Evolutionary conservation across 2,797 vertebrate species (phyloP).

Genomic region (Brachyrhaphis roseni): DNA sequence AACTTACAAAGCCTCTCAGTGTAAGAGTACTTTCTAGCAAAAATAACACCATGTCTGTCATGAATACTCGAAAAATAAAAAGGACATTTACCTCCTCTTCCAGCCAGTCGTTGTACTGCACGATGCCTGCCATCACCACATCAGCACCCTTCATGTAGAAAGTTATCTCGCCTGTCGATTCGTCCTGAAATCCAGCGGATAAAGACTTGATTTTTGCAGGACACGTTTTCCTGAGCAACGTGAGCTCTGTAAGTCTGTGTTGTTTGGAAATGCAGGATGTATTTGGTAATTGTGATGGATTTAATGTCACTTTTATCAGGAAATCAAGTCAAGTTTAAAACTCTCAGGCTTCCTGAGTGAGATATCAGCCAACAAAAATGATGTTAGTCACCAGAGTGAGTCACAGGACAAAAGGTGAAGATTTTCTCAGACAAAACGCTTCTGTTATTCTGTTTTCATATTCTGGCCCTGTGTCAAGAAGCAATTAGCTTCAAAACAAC

Average conservation of each 20-base stretch:
- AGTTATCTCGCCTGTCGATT: conserved; percentile 94
- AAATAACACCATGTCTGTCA: background rate
- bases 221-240: background rate
- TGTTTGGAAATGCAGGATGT: conserved; percentile 58
- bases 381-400: conserved; percentile 80
- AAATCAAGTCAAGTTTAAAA: conserved; percentile 71
- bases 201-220: background rate
- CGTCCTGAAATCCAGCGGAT: conserved; percentile 81
- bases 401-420: conserved; percentile 88
- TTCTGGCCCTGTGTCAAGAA: background rate
- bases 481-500: background rate
- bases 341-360: conserved; percentile 79
- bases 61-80: background rate
- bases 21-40: background rate
- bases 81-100: conserved; percentile 90
- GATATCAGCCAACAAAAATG: conserved; percentile 84
- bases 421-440: conserved; percentile 80
- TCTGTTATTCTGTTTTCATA: conserved; percentile 3
- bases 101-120: conserved; percentile 98
- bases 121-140: conserved; percentile 95
- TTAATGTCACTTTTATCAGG: conserved; percentile 70
- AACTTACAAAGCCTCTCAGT: background rate
- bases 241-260: conserved; percentile 28
- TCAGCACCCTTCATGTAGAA: conserved; percentile 99
- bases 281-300: conserved; percentile 51